These are phyloP conservation scores for Bombus superbus DNA, from an alignment of 1,140 invertebrate genomes.

Conservation along the genomic window DNA sequence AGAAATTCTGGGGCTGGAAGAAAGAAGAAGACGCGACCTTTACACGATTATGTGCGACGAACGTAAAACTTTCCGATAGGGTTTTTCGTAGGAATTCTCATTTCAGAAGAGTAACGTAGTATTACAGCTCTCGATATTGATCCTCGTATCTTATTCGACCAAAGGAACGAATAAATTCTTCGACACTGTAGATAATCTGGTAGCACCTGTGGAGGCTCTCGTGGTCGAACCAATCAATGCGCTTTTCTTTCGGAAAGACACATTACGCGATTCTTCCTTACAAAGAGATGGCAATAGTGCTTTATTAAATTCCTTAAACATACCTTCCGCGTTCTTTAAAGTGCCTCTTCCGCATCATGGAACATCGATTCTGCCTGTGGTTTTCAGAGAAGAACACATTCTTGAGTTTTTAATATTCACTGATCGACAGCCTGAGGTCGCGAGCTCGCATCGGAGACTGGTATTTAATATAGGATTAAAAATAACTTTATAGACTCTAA, in stretches of 20 bases:
- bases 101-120: not conserved
- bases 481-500: slow-evolving; percentile 10
- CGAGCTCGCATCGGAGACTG: not conserved
- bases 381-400: not conserved
- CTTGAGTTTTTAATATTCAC: slow-evolving; percentile 18
- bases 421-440: slow-evolving; percentile 21
- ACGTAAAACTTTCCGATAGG: not conserved
- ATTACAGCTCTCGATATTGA: slow-evolving; percentile 40
- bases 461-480: slow-evolving; percentile 4
- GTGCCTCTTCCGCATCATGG: slow-evolving; percentile 10
- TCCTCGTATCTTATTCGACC: not conserved
- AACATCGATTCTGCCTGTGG: not conserved
- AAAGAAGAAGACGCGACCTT: not conserved
- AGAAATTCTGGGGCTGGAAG: not conserved
- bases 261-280: slow-evolving; percentile 55
- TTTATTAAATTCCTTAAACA: slow-evolving; percentile 62
- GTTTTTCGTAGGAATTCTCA: slow-evolving; percentile 8
- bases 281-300: slow-evolving; percentile 55
- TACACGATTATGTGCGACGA: not conserved
- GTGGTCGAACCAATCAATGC: slow-evolving; percentile 27
- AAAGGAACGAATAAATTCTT: slow-evolving; percentile 34
- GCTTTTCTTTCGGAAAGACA: slow-evolving; percentile 58
- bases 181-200: slow-evolving; percentile 40
- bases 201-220: slow-evolving; percentile 32
- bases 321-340: slow-evolving; percentile 34